Conservation (phyloP, 2,888 invertebrate species). For the Baccha elongata region DNA sequence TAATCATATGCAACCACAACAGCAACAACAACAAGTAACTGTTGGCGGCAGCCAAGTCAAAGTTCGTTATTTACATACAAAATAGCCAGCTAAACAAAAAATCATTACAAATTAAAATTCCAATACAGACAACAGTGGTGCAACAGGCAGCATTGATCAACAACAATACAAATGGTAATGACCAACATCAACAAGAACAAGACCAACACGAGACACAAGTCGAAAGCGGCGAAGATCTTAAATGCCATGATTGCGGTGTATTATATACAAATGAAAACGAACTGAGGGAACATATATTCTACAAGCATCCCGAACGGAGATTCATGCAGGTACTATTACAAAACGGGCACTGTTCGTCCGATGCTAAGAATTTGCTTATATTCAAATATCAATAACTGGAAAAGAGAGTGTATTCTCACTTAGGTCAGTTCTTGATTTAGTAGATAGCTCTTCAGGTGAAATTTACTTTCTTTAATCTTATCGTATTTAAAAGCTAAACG, state of each 20-base stretch:
- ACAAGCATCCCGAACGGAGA: slow-evolving; percentile 75
- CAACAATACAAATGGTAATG: slow-evolving; percentile 44
- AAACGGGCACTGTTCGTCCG: slow-evolving; percentile 65
- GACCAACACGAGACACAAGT: slow-evolving; percentile 65
- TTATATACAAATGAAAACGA: slow-evolving; percentile 74
- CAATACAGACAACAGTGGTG: slow-evolving; percentile 71
- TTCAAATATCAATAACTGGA: slow-evolving; percentile 66
- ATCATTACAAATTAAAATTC: slow-evolving; percentile 66
- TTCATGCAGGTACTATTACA: slow-evolving; percentile 75
- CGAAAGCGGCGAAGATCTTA: slow-evolving; percentile 72
- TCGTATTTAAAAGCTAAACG: neutral
- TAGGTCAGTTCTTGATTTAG: neutral
- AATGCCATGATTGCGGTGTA: slow-evolving; percentile 75
- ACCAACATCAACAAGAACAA: slow-evolving; percentile 37
- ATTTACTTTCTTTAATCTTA: neutral
- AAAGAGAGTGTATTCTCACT: neutral
- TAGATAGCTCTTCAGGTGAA: neutral
- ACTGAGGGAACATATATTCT: slow-evolving; percentile 75
- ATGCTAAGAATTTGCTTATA: slow-evolving; percentile 71
- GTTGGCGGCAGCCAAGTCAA: slow-evolving; percentile 79
- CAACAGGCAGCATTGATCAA: slow-evolving; percentile 67
- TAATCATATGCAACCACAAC: slow-evolving; percentile 72
- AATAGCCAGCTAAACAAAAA: slow-evolving; percentile 75
- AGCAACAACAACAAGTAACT: slow-evolving; percentile 53
- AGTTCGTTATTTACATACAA: slow-evolving; percentile 81